Evolutionary conservation across 30 jellyfish, hydroid and myxozoan species (phyloP).

Genomic region (Aurelia sp.): DNA sequence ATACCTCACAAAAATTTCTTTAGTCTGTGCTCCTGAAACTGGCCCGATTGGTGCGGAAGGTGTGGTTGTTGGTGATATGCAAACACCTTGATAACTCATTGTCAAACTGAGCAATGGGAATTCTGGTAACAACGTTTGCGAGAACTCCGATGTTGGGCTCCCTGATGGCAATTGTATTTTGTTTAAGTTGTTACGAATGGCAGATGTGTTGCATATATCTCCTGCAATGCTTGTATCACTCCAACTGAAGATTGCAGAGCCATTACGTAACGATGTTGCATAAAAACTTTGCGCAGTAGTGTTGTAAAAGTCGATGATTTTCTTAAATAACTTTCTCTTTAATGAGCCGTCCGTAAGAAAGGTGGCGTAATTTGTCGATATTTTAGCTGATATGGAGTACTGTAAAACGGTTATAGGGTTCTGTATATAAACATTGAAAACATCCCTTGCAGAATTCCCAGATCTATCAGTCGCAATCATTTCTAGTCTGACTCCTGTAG

Average conservation of each 20-base stretch:
- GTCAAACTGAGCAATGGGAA: conserved; percentile 50
- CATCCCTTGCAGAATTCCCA: conserved; percentile 64
- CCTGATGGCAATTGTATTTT: conserved; percentile 33
- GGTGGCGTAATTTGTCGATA: conserved; percentile 1
- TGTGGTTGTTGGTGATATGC: conserved; percentile 21
- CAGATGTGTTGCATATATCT: conserved; percentile 34
- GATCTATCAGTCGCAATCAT: conserved; percentile 39
- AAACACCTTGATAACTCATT: conserved; percentile 44
- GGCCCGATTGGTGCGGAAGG: conserved; percentile 52
- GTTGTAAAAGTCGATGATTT: conserved; percentile 45
- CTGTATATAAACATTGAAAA: conserved; percentile 39
- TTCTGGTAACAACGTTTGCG: conserved; percentile 67
- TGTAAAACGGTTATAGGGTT: conserved; percentile 18
- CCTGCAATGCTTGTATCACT: conserved; percentile 54
- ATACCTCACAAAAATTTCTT: conserved; percentile 20
- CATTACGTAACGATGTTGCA: conserved; percentile 32
- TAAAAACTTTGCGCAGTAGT: conserved; percentile 12
- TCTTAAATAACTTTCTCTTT: conserved; percentile 23
- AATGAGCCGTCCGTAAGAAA: conserved; percentile 35
- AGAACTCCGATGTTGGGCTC: conserved; percentile 38
- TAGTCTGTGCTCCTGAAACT: conserved; percentile 27
- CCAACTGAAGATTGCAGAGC: conserved; percentile 63
- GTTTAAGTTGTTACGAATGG: conserved; percentile 4
- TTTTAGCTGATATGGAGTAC: conserved; percentile 40
- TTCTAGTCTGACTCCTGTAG: conserved; percentile 18